phyloP scores from a whole-genome alignment of 1,140 invertebrate genomes.

The Conus ventricosus region DNA sequence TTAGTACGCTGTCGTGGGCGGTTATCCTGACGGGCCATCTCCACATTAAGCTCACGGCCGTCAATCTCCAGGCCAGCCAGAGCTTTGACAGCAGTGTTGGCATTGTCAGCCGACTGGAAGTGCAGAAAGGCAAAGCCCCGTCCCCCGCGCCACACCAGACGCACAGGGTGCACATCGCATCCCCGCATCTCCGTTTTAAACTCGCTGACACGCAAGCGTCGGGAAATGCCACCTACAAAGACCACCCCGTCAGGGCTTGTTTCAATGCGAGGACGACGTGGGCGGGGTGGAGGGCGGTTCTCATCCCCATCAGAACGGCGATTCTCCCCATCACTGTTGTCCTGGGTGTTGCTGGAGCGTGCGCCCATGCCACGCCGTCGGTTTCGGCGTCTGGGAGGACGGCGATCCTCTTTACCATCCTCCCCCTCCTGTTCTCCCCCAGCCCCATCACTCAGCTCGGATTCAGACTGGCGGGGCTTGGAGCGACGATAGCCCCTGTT shows the following conservation, averaged over 20 bases:
- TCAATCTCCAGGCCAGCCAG: slow-evolving; percentile 59
- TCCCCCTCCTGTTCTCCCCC: slow-evolving; percentile 49
- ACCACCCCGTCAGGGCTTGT: slow-evolving; percentile 55
- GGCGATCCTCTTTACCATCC: slow-evolving; percentile 33
- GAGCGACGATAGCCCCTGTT: slow-evolving; percentile 39
- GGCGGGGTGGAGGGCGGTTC: slow-evolving; percentile 41
- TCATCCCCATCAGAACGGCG: slow-evolving; percentile 48
- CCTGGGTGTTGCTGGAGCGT: slow-evolving; percentile 37
- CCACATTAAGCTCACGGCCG: slow-evolving; percentile 61
- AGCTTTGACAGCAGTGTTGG: slow-evolving; percentile 57
- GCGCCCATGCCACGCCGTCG: slow-evolving; percentile 41
- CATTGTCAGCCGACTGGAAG: slow-evolving; percentile 59
- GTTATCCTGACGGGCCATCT: slow-evolving; percentile 48
- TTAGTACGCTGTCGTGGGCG: slow-evolving; percentile 25
- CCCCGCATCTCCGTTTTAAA: slow-evolving; percentile 63
- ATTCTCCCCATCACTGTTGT: slow-evolving; percentile 48
- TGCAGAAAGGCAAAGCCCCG: slow-evolving; percentile 66
- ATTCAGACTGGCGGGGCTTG: slow-evolving; percentile 40
- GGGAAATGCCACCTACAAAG: slow-evolving; percentile 65
- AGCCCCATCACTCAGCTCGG: slow-evolving; percentile 45
- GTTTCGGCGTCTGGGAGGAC: slow-evolving; percentile 40
- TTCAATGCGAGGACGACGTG: slow-evolving; percentile 46
- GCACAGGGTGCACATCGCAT: slow-evolving; percentile 64
- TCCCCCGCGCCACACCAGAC: slow-evolving; percentile 65
- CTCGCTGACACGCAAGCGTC: slow-evolving; percentile 62